Evolutionary conservation across 1,140 invertebrate genomes (phyloP).

Genomic region (Papilio polyxenes): DNA sequence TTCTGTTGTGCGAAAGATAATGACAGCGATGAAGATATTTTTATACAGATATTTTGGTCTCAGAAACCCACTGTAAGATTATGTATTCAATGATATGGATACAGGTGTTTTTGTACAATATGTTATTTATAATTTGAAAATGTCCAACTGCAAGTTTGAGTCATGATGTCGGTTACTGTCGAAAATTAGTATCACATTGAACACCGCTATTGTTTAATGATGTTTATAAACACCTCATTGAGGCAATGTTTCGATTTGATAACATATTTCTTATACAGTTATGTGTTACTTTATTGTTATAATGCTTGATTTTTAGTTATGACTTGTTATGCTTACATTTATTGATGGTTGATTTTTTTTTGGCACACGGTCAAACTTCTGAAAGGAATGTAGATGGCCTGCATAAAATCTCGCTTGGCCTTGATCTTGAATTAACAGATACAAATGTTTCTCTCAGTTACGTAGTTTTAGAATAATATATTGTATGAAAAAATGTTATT

Average conservation of each 20-base stretch:
- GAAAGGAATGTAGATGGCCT: slow-evolving; percentile 26
- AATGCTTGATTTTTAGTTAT: background rate
- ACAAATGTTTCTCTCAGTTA: background rate
- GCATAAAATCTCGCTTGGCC: slow-evolving; percentile 12
- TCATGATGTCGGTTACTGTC: slow-evolving; percentile 4
- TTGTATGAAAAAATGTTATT: background rate
- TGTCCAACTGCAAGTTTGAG: background rate
- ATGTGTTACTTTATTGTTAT: background rate
- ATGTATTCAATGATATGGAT: background rate
- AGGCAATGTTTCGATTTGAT: background rate
- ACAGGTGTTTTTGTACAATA: background rate
- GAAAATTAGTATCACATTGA: slow-evolving; percentile 19
- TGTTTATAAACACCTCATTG: slow-evolving; percentile 27
- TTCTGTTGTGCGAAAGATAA: too few relatives aligned
- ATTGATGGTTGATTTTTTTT: slow-evolving; percentile 7
- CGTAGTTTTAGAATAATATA: background rate
- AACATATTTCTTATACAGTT: slow-evolving; percentile 27
- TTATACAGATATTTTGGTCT: too few relatives aligned
- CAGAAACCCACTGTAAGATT: background rate
- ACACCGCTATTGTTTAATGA: slow-evolving; percentile 19
- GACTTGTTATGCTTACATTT: slow-evolving; percentile 12
- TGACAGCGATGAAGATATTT: too few relatives aligned
- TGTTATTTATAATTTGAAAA: slow-evolving; percentile 5
- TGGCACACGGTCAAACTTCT: slow-evolving; percentile 16
- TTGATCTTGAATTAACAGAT: slow-evolving; percentile 14